Base-by-base conservation (phyloP, 2,797 vertebrate genomes). In the Pipistrellus nathusii region DNA sequence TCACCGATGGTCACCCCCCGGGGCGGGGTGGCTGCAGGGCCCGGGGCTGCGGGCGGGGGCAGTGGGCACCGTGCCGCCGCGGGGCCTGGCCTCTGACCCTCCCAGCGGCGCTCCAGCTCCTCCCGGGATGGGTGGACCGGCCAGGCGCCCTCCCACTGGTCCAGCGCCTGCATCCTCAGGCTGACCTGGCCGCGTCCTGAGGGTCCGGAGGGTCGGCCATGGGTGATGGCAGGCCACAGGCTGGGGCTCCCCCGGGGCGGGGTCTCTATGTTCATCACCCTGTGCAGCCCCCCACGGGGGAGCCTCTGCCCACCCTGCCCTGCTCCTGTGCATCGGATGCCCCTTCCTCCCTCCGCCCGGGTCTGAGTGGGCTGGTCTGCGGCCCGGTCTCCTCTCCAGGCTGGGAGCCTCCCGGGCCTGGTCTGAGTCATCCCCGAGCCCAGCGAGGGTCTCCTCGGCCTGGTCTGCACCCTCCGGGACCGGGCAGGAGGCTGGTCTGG, bases 341-440 rank as follows among this genome's bases (percentile, higher is more conserved):
- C 18, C 15, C 44, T 13, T 7, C n/a, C 14, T 32, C 20, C n/a
- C 15, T 51, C 44, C 46, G 46, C 21, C 20, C 68, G 78, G 35
- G 17, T 90, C 10, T 41, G 41, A 78, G 48, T 44, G 46, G 23
- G 66, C n/a, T 44, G 71, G 8, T 46, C 68, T 59, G 32, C 20
- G 30, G 23, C 30, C 12, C 41, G 62, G 51, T 71, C 87, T 82
- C 53, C 68, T 84, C 82, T 75, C 88, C 55, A 81, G 53, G 27
- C 55, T 51, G 30, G 35, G 73, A 85, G 51, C 71, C 41, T 81
- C 64, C 38, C 20, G 38, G 62, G 75, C 95, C 78, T 35, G 17
- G 46, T 87, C 94, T 97, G 95, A 96, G 91, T 96, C 97, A 97
- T 97, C 68, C 32, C 3, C 0, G 10, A 12, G 8, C 72, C 51